phyloP scores from a whole-genome alignment of 1,140 invertebrate genomes.

The Trinorchestia longiramus region DNA sequence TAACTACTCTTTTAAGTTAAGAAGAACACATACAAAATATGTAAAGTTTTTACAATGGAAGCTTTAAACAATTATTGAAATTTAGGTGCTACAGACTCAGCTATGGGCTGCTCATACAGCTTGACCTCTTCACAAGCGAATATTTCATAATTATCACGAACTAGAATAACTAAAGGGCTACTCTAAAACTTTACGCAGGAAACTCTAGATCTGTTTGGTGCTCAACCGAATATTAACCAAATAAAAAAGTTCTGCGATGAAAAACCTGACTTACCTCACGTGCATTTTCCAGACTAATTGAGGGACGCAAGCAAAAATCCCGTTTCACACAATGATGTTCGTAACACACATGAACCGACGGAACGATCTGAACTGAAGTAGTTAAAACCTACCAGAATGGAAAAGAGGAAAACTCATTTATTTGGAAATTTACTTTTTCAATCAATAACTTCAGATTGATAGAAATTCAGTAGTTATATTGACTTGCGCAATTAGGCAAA shows the following conservation, averaged over 20 bases:
- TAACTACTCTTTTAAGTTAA: no score
- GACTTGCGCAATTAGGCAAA: background rate
- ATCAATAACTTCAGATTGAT: background rate
- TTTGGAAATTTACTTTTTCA: no score
- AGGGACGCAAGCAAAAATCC: background rate
- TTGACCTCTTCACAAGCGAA: no score
- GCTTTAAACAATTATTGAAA: no score
- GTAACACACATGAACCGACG: background rate
- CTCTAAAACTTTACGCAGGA: background rate
- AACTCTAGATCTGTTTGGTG: background rate
- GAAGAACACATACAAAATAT: no score
- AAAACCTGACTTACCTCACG: background rate
- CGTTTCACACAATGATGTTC: background rate
- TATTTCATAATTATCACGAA: no score
- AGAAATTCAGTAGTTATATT: background rate
- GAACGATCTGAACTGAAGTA: background rate
- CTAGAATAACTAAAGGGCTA: no score
- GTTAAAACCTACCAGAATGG: background rate
- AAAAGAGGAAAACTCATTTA: no score
- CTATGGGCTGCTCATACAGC: no score
- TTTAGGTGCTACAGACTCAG: no score
- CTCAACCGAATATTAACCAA: background rate
- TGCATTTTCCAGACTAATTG: background rate
- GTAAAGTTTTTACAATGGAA: no score
- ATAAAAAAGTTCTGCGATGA: background rate